Percentiles rank a stretch among this genome's conserved stretches.
Conservation (phyloP, 2,113 vertebrate species). For the Pardalotus punctatus region DNA sequence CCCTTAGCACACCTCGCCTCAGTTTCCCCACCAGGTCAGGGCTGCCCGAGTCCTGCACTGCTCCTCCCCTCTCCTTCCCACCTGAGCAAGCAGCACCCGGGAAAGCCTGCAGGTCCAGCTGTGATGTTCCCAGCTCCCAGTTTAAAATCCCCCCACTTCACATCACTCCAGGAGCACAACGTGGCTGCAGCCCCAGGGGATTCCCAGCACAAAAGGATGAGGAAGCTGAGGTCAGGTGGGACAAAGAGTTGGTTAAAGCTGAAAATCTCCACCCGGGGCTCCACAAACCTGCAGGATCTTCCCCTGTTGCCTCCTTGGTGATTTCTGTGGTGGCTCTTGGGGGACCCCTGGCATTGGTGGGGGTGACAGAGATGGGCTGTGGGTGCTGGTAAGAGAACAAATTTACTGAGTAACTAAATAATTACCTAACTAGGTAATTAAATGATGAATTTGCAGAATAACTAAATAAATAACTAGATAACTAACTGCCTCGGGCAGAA, state of each 20-base stretch:
- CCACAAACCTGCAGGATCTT: background rate
- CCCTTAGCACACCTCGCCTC: too few relatives aligned
- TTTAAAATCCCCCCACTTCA: too few relatives aligned
- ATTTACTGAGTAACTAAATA: background rate
- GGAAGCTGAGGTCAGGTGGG: background rate
- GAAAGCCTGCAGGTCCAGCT: fast-evolving
- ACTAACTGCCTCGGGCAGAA: background rate
- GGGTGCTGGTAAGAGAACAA: background rate
- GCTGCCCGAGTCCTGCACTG: too few relatives aligned
- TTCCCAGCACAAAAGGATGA: background rate
- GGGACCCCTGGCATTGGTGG: background rate
- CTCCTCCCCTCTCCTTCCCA: too few relatives aligned
- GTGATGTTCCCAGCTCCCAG: background rate
- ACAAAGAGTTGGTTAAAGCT: background rate
- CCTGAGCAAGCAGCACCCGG: background rate
- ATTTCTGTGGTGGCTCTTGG: too few relatives aligned
- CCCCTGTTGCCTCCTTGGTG: fast-evolving
- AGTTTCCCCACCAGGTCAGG: too few relatives aligned
- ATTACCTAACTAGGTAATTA: background rate
- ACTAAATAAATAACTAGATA: background rate
- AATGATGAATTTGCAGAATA: background rate
- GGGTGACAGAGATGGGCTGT: background rate
- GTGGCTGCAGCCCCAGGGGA: background rate
- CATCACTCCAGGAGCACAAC: background rate
- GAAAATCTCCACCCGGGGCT: too few relatives aligned